Evolutionary conservation across 2,888 invertebrate genomes (phyloP).

Genomic region (Stratiomys singularior): DNA sequence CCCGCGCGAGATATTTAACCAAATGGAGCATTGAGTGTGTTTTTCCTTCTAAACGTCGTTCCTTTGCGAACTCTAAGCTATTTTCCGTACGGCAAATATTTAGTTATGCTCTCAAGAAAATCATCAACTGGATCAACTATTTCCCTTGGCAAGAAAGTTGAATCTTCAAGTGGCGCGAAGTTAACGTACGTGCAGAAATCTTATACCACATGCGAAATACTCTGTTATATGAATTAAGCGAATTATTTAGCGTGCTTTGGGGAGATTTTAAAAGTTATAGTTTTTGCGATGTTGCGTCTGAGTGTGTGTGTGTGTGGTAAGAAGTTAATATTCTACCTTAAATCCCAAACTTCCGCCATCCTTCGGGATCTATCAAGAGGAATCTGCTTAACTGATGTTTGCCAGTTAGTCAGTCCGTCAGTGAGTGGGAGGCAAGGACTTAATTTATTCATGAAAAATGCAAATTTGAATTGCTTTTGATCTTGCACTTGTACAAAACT

Average conservation of each 20-base stretch:
- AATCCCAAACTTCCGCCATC: neutral
- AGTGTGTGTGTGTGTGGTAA: neutral
- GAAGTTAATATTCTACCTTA: constrained; percentile 18
- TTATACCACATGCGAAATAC: neutral
- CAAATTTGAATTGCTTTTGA: constrained; percentile 44
- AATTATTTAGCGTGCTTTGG: constrained; percentile 2
- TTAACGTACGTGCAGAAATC: neutral
- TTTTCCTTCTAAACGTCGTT: neutral
- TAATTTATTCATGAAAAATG: constrained; percentile 47
- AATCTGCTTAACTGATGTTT: neutral
- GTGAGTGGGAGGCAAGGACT: constrained; percentile 14
- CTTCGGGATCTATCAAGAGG: neutral
- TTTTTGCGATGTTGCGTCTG: neutral
- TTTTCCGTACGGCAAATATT: constrained; percentile 6
- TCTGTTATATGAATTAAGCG: neutral
- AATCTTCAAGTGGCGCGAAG: neutral
- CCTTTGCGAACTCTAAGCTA: neutral
- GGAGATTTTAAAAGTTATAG: neutral
- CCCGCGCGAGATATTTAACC: neutral
- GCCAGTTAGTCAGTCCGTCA: neutral
- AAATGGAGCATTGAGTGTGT: neutral
- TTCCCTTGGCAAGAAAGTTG: constrained; percentile 16
- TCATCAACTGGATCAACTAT: constrained; percentile 11
- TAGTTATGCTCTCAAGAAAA: constrained; percentile 14
- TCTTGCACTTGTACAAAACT: constrained; percentile 37